These are phyloP conservation scores for Poecile montanus DNA, from an alignment of 2,797 vertebrate genomes.

Conservation along the genomic window DNA sequence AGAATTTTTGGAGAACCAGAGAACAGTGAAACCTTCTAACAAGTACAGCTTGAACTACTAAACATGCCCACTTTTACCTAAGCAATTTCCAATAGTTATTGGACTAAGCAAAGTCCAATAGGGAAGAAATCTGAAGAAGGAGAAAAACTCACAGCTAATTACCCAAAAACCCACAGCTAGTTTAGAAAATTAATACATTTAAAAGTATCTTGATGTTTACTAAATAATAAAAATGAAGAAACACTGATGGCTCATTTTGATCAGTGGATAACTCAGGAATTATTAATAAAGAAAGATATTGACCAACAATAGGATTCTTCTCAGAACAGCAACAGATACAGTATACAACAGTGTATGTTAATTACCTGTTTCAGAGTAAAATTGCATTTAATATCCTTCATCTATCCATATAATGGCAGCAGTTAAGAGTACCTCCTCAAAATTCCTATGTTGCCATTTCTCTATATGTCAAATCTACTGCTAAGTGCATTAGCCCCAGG, in stretches of 20 bases:
- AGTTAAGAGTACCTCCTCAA: neutral
- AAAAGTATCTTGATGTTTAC: accelerated
- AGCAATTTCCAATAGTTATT: neutral
- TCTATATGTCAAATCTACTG: neutral
- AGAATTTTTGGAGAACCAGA: neutral
- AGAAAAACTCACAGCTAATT: neutral
- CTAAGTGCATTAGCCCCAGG: neutral
- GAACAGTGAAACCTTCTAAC: neutral
- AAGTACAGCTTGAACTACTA: neutral
- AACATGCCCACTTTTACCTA: neutral
- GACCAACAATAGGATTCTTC: neutral
- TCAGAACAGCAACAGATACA: neutral
- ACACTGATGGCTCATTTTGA: neutral
- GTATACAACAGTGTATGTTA: neutral
- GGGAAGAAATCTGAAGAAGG: neutral
- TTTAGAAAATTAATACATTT: neutral
- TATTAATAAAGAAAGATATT: neutral
- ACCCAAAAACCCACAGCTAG: neutral
- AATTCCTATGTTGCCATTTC: neutral
- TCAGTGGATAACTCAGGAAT: neutral
- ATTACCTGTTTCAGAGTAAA: neutral
- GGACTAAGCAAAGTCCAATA: neutral
- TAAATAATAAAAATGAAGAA: neutral
- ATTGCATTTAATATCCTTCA: neutral
- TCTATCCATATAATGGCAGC: neutral